A percentile compares a stretch with the other conserved stretches of the same genome.
Conservation (phyloP, 2,888 invertebrate genomes). For the Epistrophe grossulariae region DNA sequence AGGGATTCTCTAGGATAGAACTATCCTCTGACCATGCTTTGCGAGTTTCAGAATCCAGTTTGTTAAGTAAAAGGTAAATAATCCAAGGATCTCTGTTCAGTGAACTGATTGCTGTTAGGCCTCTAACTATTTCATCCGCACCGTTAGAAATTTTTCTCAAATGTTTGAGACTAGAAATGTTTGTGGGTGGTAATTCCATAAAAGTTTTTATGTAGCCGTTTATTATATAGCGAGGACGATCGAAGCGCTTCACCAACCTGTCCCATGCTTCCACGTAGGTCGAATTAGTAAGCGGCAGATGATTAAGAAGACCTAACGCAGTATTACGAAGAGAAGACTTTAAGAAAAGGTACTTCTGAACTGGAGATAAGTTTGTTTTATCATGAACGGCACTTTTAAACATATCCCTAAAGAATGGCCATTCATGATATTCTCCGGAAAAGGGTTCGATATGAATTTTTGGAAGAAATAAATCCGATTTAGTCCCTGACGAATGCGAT, state of each 20-base stretch:
- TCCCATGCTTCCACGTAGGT: not conserved
- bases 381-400: not conserved
- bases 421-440: no score
- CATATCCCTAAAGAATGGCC: no score
- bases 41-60: constrained; percentile 12
- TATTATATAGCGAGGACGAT: no score
- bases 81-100: not conserved
- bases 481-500: no score
- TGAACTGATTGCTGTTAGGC: not conserved
- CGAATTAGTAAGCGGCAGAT: not conserved
- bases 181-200: not conserved
- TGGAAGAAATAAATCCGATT: no score
- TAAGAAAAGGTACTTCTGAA: not conserved
- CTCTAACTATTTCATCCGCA: not conserved
- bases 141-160: not conserved
- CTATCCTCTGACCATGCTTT: constrained; percentile 28
- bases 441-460: no score
- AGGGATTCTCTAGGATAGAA: not conserved
- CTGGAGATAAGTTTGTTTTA: not conserved
- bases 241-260: constrained; percentile 21
- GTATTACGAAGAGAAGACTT: not conserved
- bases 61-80: not conserved
- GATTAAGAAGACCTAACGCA: constrained; percentile 24
- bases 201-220: not conserved
- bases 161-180: not conserved